A percentile compares a stretch with the other conserved stretches of the same genome.
phyloP scores from a whole-genome alignment of 2,888 invertebrate genomes.

The Nemotelus nigrinus region DNA sequence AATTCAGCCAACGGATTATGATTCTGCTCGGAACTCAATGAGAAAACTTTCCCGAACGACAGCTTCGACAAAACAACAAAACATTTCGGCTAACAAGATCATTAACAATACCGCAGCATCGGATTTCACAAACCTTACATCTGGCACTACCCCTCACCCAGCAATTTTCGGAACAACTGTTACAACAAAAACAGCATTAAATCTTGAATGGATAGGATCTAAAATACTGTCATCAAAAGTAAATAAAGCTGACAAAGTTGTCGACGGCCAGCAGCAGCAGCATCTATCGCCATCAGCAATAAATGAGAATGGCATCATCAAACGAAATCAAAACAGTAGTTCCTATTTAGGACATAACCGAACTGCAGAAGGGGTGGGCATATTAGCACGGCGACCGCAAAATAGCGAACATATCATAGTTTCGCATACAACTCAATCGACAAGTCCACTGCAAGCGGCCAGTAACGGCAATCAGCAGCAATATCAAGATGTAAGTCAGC shows the following conservation, averaged over 20 bases:
- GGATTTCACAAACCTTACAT: not conserved
- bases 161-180: slow-evolving; percentile 56
- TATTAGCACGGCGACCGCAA: not conserved
- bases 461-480: slow-evolving; percentile 4
- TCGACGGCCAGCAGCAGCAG: slow-evolving; percentile 20
- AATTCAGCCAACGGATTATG: slow-evolving; percentile 10
- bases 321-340: slow-evolving; percentile 46
- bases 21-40: not conserved
- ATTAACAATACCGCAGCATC: slow-evolving; percentile 13
- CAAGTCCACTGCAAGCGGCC: not conserved
- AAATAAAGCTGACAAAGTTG: slow-evolving; percentile 50
- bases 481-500: slow-evolving; percentile 41
- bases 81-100: slow-evolving; percentile 4
- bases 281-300: slow-evolving; percentile 42
- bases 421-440: no score
- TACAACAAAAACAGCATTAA: slow-evolving; percentile 40
- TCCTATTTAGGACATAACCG: slow-evolving; percentile 20
- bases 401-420: not conserved
- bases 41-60: slow-evolving; percentile 25
- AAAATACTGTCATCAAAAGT: slow-evolving; percentile 50
- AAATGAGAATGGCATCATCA: slow-evolving; percentile 48
- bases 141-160: not conserved
- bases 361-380: not conserved
- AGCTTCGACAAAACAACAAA: not conserved
- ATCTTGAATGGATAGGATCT: slow-evolving; percentile 32